Percentiles rank a stretch among this genome's conserved stretches.
Evolutionary conservation across 2,113 vertebrate genomes (phyloP).

Genomic region (Mobula hypostoma): DNA sequence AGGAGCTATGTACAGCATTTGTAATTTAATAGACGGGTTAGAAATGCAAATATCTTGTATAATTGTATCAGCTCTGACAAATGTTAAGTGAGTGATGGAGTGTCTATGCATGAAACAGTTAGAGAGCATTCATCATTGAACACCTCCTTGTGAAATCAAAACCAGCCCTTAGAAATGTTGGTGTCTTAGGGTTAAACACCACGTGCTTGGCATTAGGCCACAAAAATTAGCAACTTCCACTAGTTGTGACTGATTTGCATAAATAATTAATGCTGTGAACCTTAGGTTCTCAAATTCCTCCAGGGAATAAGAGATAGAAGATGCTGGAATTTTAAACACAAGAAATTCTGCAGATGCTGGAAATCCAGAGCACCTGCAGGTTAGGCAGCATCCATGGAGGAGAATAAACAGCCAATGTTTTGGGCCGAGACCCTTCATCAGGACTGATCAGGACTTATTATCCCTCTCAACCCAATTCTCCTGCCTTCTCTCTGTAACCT

Average conservation of each 20-base stretch:
- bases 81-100: background rate
- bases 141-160: background rate
- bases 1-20: background rate
- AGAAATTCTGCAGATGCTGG: too few species aligned
- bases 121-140: background rate
- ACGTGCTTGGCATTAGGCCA: background rate
- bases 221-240: background rate
- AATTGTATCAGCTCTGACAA: constrained; percentile 15
- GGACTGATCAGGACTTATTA: background rate
- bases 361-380: too few species aligned
- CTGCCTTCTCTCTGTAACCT: too few species aligned
- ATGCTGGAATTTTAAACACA: too few species aligned
- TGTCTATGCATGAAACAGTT: background rate
- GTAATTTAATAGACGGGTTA: background rate
- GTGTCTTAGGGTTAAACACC: background rate
- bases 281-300: too few species aligned
- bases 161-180: background rate
- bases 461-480: too few species aligned
- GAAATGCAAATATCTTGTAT: background rate
- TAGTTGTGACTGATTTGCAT: background rate
- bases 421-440: too few species aligned
- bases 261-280: too few species aligned
- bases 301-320: too few species aligned
- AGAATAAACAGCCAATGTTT: too few species aligned
- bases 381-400: too few species aligned